These are phyloP conservation scores for Heliconius ethilla DNA, from an alignment of 2,888 invertebrate species.

Conservation along the genomic window DNA sequence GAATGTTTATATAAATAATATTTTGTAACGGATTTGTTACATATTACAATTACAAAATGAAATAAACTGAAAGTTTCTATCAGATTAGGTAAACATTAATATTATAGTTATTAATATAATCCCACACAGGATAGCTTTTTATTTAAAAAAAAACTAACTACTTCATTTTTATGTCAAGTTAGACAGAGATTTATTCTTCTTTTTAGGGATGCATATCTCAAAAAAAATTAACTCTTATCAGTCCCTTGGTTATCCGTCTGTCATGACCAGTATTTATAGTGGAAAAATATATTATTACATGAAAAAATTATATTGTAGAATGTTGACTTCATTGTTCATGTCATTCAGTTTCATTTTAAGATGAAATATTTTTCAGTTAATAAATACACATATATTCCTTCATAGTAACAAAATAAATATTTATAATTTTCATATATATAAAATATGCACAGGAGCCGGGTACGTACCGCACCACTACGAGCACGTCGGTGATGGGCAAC, in stretches of 20 bases:
- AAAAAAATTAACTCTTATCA: not conserved
- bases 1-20: not conserved
- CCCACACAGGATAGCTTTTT: too few relatives aligned
- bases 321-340: not conserved
- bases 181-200: too few relatives aligned
- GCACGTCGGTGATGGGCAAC: constrained; percentile 68
- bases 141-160: too few relatives aligned
- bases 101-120: too few relatives aligned
- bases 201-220: not conserved
- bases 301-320: not conserved
- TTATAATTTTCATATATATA: not conserved
- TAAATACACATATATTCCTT: not conserved
- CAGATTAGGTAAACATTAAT: not conserved
- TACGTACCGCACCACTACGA: constrained; percentile 70
- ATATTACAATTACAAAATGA: not conserved
- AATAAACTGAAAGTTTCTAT: not conserved
- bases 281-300: not conserved
- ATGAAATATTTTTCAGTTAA: too few relatives aligned
- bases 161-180: too few relatives aligned
- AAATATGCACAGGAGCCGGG: constrained; percentile 66
- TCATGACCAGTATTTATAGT: too few relatives aligned
- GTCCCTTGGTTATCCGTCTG: not conserved
- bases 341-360: not conserved
- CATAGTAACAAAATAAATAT: not conserved
- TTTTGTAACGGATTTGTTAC: too few relatives aligned